Conservation (phyloP, 2,113 vertebrate genomes). For the Gila orcuttii region DNA sequence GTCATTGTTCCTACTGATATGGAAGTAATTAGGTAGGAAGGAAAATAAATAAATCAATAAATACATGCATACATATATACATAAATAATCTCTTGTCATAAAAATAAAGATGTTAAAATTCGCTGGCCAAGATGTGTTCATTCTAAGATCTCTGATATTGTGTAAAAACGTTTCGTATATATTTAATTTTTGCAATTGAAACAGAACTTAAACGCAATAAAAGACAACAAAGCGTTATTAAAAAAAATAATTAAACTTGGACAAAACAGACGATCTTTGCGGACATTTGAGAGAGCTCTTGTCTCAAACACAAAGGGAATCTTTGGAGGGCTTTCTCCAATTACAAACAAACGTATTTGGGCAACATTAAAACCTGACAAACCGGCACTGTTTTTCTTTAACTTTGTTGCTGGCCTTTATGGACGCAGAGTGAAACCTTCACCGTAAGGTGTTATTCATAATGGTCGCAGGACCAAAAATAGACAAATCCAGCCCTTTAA, state of each 20-base stretch:
- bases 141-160: neutral
- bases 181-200: neutral
- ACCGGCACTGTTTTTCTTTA: slow-evolving; percentile 41
- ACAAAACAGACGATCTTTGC: slow-evolving; percentile 43
- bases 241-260: neutral
- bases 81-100: neutral
- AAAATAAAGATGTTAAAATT: neutral
- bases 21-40: neutral
- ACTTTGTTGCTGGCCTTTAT: slow-evolving; percentile 55
- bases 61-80: neutral
- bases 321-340: slow-evolving; percentile 56
- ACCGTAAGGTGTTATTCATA: slow-evolving; percentile 57
- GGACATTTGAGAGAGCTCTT: slow-evolving; percentile 51
- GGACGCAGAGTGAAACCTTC: slow-evolving; percentile 51
- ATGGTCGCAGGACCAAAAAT: slow-evolving; percentile 57
- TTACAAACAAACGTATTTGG: slow-evolving; percentile 63
- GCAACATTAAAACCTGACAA: slow-evolving; percentile 60
- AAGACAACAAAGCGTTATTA: neutral
- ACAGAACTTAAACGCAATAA: neutral
- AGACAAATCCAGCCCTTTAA: slow-evolving; percentile 43
- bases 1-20: neutral
- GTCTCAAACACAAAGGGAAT: slow-evolving; percentile 41
- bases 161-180: neutral
- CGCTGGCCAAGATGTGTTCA: neutral
- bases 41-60: neutral